These are phyloP conservation scores for Rhagophthalmus giganteus DNA, from an alignment of 2,888 invertebrate species.

Conservation along the genomic window DNA sequence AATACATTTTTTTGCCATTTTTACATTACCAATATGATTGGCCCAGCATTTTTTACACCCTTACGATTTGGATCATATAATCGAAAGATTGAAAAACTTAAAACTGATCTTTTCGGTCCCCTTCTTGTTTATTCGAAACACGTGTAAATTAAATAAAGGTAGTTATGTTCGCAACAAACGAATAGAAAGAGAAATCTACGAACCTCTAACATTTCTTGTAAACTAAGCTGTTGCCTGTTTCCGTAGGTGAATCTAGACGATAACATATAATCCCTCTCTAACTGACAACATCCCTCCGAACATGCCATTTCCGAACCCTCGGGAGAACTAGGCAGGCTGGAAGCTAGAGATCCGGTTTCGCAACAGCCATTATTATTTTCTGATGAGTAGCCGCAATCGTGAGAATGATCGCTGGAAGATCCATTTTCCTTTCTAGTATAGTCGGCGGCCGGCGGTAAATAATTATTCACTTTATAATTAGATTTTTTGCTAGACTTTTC, in stretches of 20 bases:
- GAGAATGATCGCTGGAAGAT: conserved; percentile 70
- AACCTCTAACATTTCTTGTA: conserved; percentile 81
- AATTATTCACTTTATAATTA: conserved; percentile 45
- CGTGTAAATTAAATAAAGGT: too few species aligned
- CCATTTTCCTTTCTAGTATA: conserved; percentile 55
- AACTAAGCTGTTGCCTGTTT: conserved; percentile 65
- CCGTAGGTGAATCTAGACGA: conserved; percentile 51
- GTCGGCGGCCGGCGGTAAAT: conserved; percentile 29
- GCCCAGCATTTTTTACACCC: too few species aligned
- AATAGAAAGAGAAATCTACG: too few species aligned
- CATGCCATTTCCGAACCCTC: conserved; percentile 91
- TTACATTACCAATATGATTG: too few species aligned
- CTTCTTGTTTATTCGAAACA: too few species aligned
- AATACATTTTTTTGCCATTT: too few species aligned
- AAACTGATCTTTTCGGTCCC: too few species aligned
- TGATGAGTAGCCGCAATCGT: conserved; percentile 88
- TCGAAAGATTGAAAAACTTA: too few species aligned
- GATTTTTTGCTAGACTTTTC: conserved; percentile 30
- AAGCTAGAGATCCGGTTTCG: conserved; percentile 69
- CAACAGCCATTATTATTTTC: conserved; percentile 77
- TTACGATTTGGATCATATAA: too few species aligned
- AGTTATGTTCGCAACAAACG: too few species aligned
- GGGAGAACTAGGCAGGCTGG: conserved; percentile 81
- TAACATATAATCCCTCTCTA: conserved; percentile 58
- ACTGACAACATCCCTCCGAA: conserved; percentile 85